Evolutionary conservation across 2,113 vertebrate genomes (phyloP), one percentile per base, ranked within the genome.

Genomic region (Theropithecus gelada): DNA sequence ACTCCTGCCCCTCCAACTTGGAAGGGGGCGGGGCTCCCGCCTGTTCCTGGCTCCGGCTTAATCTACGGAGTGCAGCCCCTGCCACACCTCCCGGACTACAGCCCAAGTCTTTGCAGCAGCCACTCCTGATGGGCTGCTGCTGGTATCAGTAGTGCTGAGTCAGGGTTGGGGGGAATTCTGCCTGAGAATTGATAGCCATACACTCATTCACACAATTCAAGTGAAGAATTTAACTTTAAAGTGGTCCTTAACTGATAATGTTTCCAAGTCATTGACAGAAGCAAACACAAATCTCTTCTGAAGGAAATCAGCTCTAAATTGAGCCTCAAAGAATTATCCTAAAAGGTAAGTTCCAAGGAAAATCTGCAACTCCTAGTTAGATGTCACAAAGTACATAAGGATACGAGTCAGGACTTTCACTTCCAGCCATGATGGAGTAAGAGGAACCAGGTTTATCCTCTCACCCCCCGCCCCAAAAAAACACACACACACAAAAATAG

Each of bases 171-270:
- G 22, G 64, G 7, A 32, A 57, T 38, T 14, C 45, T 52, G 3
- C 83, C 50, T 59, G 88, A 76, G 38, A 83, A 76, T 92, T 81
- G 80, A 5, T 95, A 52, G 38, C 27, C 43, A 64, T 40, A 52
- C 14, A 75, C 8, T 64, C 48, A 18, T 81, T 80, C n/a, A 30
- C n/a, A 78, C 48, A 73, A 68, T 48, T 59, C 7, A 81, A 66
- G 8, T 68, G 45, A 93, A 85, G 16, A 73, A 90, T 30, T 93
- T 72, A 55, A 86, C 85, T 90, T 93, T 64, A 72, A 85, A 85
- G 66, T 61, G 23, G 16, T 72, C 61, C 16, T 85, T 84, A 84
- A 59, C 17, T 84, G 52, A 43, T 32, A 9, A 35, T 61, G 50
- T 80, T 80, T 90, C 25, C 45, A 83, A 83, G 30, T 76, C 8